Conservation (phyloP, 2,888 invertebrate genomes). For the Eurois occulta region DNA sequence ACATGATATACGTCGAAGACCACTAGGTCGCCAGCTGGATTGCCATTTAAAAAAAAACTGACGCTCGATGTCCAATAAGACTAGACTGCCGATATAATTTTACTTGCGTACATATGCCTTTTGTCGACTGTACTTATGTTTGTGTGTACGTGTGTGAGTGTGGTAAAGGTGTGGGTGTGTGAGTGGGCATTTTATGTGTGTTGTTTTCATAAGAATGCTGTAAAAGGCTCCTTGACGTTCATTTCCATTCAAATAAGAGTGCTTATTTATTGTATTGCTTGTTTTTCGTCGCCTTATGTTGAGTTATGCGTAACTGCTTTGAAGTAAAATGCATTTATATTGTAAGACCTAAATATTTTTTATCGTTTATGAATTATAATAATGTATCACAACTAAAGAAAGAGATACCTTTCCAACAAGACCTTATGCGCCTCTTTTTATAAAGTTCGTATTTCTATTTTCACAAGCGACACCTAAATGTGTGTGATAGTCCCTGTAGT, state of each 20-base stretch:
- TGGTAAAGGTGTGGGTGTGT: constrained; percentile 1
- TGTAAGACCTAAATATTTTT: neutral
- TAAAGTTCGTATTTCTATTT: too few relatives aligned
- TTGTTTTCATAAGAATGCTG: constrained; percentile 48
- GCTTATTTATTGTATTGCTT: constrained; percentile 52
- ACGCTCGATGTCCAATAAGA: too few relatives aligned
- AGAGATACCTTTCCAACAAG: neutral
- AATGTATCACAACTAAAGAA: neutral
- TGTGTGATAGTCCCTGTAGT: neutral
- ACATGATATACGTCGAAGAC: too few relatives aligned
- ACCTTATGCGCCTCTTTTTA: neutral
- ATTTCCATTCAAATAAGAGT: constrained; percentile 54
- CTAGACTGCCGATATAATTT: neutral
- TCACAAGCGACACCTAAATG: neutral
- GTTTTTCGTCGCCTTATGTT: constrained; percentile 26
- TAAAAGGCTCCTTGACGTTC: constrained; percentile 39
- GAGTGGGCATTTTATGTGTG: constrained; percentile 25
- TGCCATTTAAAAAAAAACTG: neutral
- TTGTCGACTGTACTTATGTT: constrained; percentile 17
- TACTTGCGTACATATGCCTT: neutral
- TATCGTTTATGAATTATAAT: neutral
- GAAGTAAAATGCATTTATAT: neutral
- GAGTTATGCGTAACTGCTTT: neutral
- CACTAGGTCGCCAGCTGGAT: neutral
- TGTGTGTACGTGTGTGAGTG: neutral